Conservation (phyloP, 2,888 invertebrate genomes). For the Drosophila aldrichi region DNA sequence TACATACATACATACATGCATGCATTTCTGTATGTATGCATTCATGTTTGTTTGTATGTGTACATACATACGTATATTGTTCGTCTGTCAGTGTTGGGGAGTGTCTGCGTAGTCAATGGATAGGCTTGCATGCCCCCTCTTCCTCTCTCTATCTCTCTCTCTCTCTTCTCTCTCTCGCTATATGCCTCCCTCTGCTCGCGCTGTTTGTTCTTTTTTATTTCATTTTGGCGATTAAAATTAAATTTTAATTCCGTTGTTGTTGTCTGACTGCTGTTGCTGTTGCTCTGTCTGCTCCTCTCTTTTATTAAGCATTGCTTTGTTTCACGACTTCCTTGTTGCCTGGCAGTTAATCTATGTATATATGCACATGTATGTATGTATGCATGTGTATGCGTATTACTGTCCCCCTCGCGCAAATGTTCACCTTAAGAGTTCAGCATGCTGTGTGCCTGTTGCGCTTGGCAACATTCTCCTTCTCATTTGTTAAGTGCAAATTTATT, state of each 20-base stretch:
- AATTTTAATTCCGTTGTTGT: slow-evolving; percentile 73
- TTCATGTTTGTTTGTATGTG: slow-evolving; percentile 11
- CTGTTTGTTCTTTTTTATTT: slow-evolving; percentile 57
- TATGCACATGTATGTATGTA: too few relatives aligned
- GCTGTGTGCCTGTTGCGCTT: slow-evolving; percentile 74
- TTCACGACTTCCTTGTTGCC: slow-evolving; percentile 76
- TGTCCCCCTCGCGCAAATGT: not conserved
- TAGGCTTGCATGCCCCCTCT: slow-evolving; percentile 24
- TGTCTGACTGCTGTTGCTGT: slow-evolving; percentile 46
- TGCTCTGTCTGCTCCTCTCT: slow-evolving; percentile 33
- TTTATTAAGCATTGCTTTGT: slow-evolving; percentile 72
- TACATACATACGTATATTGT: slow-evolving; percentile 2
- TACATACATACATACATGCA: slow-evolving; percentile 5
- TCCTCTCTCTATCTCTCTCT: slow-evolving; percentile 2
- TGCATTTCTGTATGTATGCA: slow-evolving; percentile 29
- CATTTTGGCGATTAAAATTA: slow-evolving; percentile 78
- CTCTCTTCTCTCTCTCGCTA: not conserved
- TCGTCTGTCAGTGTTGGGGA: slow-evolving; percentile 21
- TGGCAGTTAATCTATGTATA: slow-evolving; percentile 32
- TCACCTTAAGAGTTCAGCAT: slow-evolving; percentile 32
- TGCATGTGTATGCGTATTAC: not conserved
- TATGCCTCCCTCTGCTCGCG: not conserved
- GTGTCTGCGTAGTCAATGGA: slow-evolving; percentile 45
- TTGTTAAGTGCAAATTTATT: slow-evolving; percentile 77
- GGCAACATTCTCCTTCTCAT: slow-evolving; percentile 69